Evolutionary conservation across 2,888 invertebrate genomes (phyloP), one percentile per base, ranked within the genome.

Genomic region (Cephalotes varians): DNA sequence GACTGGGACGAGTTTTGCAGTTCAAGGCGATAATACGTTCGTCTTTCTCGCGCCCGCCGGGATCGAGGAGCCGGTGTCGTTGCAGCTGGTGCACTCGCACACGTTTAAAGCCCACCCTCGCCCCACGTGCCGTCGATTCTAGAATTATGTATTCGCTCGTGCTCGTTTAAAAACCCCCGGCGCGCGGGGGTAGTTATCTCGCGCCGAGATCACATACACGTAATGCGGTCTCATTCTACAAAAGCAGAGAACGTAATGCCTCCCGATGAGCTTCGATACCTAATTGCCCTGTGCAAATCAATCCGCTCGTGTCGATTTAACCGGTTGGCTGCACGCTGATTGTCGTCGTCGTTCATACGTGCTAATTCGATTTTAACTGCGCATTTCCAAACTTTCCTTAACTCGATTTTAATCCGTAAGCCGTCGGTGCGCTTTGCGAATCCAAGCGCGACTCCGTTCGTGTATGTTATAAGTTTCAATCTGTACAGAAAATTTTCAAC

Each of bases 71-170:
- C 4, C 9, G 34, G 18, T 54, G 21, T 64, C 28, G 81, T 49
- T 76, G 67, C 88, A 88, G 76, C 83, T 86, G 85, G 71, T 74
- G 44, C 64, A 25, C 77, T 83, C 85, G 85, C 86, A 86, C 77
- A 58, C 37, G 34, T 60, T 60, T 60, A 44, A 73, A 73, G 1
- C 25, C 15, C 2, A 12, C 28, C 31, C 44, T 5, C 71, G 10
- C 28, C 25, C 7, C 40, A 2, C 15, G 28, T 18, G n/a, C 18
- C 12, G 7, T 6, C 31, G 60, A 60, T 47, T 73, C 5, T 15
- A 60, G 21, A 18, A 21, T 10, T 21, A 21, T 21, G 21, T 3
- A 6, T 18, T 31, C n/a, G 47, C 31, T 69, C 31, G 34, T 5
- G 31, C 18, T 49, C 47, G 62, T 47, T 71, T 34, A 21, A 1